phyloP scores from a whole-genome alignment of 30 jellyfish, hydroid and myxozoan species.

The Nemopilema nomurai region DNA sequence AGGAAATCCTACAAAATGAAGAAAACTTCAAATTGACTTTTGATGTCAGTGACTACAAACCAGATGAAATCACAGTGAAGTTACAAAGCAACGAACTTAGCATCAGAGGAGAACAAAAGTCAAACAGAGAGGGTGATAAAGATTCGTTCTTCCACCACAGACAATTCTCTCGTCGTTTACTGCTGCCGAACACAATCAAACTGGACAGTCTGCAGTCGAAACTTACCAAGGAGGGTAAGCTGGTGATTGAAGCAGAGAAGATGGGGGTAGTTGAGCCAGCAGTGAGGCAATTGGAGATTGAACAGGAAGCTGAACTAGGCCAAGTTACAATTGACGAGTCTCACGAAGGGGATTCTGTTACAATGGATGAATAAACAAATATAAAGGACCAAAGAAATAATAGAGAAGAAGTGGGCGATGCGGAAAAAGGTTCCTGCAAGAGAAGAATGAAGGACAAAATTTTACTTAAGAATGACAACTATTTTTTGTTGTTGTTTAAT shows the following conservation, averaged over 20 bases:
- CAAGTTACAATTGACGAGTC: background rate
- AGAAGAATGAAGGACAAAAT: too few relatives aligned
- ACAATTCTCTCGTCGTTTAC: slow-evolving; percentile 43
- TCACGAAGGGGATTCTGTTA: background rate
- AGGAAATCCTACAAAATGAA: slow-evolving; percentile 19
- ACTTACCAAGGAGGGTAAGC: slow-evolving; percentile 42
- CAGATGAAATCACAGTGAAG: slow-evolving; percentile 70
- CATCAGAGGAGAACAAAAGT: slow-evolving; percentile 53
- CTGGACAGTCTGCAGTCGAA: slow-evolving; percentile 44
- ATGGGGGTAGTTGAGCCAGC: slow-evolving; percentile 41
- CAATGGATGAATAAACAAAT: background rate
- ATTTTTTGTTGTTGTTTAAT: too few relatives aligned
- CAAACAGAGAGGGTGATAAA: slow-evolving; percentile 29
- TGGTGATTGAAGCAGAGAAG: slow-evolving; percentile 66
- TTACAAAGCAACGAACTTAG: slow-evolving; percentile 47
- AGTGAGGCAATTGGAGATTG: slow-evolving; percentile 25
- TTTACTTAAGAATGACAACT: too few relatives aligned
- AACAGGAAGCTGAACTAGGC: background rate
- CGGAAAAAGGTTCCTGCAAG: too few relatives aligned
- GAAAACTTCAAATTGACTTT: slow-evolving; percentile 42
- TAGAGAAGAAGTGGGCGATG: too few relatives aligned
- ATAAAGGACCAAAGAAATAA: too few relatives aligned
- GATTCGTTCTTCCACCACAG: slow-evolving; percentile 52
- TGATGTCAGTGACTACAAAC: slow-evolving; percentile 51
- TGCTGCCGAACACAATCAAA: slow-evolving; percentile 52